Evolutionary conservation across 2,888 invertebrate species (phyloP), one percentile per base, ranked within the genome.

Genomic region (Cactoblastis cactorum): DNA sequence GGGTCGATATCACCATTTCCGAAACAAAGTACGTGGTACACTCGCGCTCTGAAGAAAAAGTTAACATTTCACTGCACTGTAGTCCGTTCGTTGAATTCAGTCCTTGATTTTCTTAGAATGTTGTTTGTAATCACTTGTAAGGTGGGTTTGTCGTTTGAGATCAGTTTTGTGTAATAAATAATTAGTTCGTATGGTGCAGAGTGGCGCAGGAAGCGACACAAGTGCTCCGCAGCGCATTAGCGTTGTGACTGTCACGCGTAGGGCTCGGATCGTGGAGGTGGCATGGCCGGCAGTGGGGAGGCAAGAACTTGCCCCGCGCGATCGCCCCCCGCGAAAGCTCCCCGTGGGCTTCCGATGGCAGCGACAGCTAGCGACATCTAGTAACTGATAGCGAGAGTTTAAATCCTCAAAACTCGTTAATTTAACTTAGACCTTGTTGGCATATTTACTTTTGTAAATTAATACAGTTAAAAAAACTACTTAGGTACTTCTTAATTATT

Each of bases 1-100:
- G 86, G 88, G 89, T 88, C 88, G 89, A 88, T 88, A 89, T 83
- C 83, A 89, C 86, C 88, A 89, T 89, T 85, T 88, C 88, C 87
- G 85, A 87, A 88, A 87, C 86, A 86, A 88, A 87, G 85, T 88
- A 81, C 80, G 77, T 74, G 73, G 68, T 77, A 85, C 83, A 83
- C 80, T 84, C 67, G 66, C 76, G 71, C 67, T 67, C 63, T 71
- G 74, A 80, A 83, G 80, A 83, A 86, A 84, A 87, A 85, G 79
- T 85, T 79, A 82, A 67, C 84, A 87, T 88, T 80, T 86, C 88
- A 87, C 85, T 84, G 67, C 81, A 84, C 83, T 76, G 70, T 76
- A 71, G 80, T 86, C 81, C 82, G 61, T 71, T 60, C 53, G 58
- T 51, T 61, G 59, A 53, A 54, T 56, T 55, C 59, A 71, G 75